Base-by-base conservation (phyloP, 2,888 invertebrate species). In the Dasypolia templi region DNA sequence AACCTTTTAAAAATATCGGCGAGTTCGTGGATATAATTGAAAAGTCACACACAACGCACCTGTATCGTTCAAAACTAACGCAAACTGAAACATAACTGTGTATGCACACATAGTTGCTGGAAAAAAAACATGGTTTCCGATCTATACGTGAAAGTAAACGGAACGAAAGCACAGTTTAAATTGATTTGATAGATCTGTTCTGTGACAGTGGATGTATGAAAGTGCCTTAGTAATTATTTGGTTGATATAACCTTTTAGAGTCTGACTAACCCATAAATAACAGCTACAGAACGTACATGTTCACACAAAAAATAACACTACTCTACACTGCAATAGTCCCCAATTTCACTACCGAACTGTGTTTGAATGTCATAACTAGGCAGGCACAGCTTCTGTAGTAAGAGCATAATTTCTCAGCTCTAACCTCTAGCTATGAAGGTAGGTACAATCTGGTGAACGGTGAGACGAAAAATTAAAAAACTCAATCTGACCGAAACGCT, bases 401-500 rank as follows among this genome's bases (percentile, higher is more conserved):
- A 39, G 7, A 35, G 14, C 19, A 80, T 42, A 62, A 39, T 61
- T 61, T 42, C 46, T 46, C 53, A 61, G 9, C 3, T 49, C 32
- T 53, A 61, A 29, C 44, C 17, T 5, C n/a, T 42, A 56, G 14
- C 55, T 55, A 58, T 5, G 44, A 62, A 58, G 2, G n/a, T 64
- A 58, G 3, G n/a, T 29, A 56, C 22, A 59, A 74, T 14, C 64
- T 82, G 83, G 83, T 17, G 75, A 88, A 88, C 87, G 86, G 87
- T 86, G 90, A 90, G 90, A 92, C 93, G 77, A 94, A 95, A 95
- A 95, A 94, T 94, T 93, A 93, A 95, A 95, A 95, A 94, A 91
- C 91, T 91, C 92, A 81, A 88, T 85, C 91, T 87, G 91, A 89
- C 92, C 89, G 90, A 87, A 86, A 87, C 91, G 91, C 90, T 94